Evolutionary conservation across 92 coral and sea anemone genomes (phyloP).

Genomic region (Heliopora coerulea): DNA sequence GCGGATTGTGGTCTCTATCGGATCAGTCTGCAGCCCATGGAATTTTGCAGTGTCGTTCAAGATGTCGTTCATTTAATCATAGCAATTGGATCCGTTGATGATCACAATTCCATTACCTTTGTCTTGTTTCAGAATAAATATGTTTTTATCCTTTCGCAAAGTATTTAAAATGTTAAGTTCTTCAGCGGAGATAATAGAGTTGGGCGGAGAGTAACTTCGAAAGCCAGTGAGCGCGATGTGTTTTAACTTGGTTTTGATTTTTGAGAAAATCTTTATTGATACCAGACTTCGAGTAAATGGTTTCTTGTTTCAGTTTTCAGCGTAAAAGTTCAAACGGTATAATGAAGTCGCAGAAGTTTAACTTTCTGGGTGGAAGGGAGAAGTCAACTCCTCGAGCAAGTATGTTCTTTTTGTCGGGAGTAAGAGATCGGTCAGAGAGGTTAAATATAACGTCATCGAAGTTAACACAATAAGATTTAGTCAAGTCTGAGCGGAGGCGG

Average conservation of each 20-base stretch:
- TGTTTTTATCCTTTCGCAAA: not conserved
- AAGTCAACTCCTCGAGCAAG: not conserved
- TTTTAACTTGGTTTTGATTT: not conserved
- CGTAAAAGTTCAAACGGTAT: not conserved
- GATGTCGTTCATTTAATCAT: not conserved
- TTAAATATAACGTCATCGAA: not conserved
- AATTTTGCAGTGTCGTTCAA: not conserved
- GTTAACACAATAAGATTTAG: not conserved
- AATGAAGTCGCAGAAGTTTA: not conserved
- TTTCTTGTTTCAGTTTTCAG: not conserved
- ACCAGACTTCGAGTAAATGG: not conserved
- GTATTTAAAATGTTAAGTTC: not conserved
- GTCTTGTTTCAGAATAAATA: not conserved
- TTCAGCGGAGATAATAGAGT: not conserved
- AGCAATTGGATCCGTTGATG: not conserved
- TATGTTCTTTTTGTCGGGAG: not conserved
- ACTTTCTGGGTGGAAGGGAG: not conserved
- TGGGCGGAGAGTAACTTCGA: not conserved
- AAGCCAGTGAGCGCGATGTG: not conserved
- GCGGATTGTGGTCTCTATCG: not conserved
- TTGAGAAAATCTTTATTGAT: not conserved
- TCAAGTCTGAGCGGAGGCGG: not conserved
- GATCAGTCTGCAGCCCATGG: not conserved
- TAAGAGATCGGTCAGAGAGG: no score
- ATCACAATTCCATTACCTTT: constrained; percentile 1